phyloP scores from a whole-genome alignment of 2,113 vertebrate species.

The human (Homo sapiens) region DNA sequence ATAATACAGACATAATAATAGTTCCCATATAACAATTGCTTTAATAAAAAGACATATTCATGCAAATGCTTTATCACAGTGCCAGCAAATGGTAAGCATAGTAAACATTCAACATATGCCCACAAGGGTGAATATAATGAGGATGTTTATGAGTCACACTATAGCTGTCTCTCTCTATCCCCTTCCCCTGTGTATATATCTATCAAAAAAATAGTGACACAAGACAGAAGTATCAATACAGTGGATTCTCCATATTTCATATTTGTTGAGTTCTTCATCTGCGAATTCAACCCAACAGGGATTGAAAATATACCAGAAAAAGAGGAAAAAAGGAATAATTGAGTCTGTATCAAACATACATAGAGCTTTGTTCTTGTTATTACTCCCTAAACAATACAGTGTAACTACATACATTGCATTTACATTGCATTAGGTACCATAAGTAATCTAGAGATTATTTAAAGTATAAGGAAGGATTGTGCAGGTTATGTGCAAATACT shows the following conservation, averaged over 20 bases:
- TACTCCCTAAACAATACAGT: not conserved
- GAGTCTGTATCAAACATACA: not conserved
- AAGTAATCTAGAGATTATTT: not conserved
- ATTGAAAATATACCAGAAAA: not conserved
- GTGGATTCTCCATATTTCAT: not conserved
- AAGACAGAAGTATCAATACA: not conserved
- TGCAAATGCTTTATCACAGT: not conserved
- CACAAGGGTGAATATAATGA: not conserved
- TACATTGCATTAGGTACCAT: not conserved
- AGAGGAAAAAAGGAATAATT: not conserved
- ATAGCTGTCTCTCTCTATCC: not conserved
- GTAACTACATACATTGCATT: not conserved
- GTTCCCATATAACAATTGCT: not conserved
- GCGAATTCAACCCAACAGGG: not conserved
- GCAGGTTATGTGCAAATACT: not conserved
- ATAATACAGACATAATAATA: not conserved
- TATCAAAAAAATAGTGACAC: too few relatives aligned
- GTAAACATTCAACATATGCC: not conserved
- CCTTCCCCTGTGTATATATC: not conserved
- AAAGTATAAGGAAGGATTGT: not conserved
- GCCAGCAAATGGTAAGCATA: not conserved
- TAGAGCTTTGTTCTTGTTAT: not conserved
- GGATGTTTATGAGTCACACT: not conserved
- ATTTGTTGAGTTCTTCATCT: not conserved
- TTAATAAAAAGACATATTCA: not conserved